Percentiles rank a stretch among this genome's conserved stretches.
Conservation (phyloP, 2,113 vertebrate species). For the Laterallus jamaicensis region DNA sequence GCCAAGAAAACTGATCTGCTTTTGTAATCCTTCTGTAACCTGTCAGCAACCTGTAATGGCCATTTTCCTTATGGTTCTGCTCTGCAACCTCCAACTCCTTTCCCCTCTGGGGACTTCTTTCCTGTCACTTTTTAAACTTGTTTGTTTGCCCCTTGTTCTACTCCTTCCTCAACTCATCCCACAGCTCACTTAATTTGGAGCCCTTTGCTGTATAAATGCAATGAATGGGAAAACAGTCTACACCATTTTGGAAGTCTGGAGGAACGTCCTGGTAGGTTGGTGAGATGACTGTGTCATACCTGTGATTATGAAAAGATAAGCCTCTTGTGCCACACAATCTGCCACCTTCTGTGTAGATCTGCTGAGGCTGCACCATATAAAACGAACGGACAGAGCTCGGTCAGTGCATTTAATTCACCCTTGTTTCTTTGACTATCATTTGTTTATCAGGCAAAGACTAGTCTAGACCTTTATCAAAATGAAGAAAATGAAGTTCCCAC, state of each 20-base stretch:
- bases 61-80: background rate
- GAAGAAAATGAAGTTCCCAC: constrained; percentile 44
- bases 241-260: background rate
- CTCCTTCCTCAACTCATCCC: background rate
- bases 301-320: background rate
- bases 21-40: background rate
- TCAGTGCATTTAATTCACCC: constrained; percentile 5
- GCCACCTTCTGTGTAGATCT: background rate
- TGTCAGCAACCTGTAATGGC: background rate
- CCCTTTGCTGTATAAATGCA: background rate
- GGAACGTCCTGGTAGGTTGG: background rate
- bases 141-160: background rate
- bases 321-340: background rate
- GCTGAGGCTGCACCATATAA: background rate
- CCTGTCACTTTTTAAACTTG: background rate
- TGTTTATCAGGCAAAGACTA: constrained; percentile 47
- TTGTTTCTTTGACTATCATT: constrained; percentile 48
- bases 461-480: constrained; percentile 55
- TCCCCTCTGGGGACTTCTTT: background rate
- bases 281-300: background rate
- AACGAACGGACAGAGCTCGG: background rate
- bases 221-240: background rate
- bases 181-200: background rate
- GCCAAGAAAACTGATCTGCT: background rate
- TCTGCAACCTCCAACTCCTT: background rate